Percentiles rank a stretch among this genome's conserved stretches.
These are phyloP conservation scores for Parasteatoda tepidariorum DNA, from an alignment of 1,140 invertebrate species.

Conservation along the genomic window DNA sequence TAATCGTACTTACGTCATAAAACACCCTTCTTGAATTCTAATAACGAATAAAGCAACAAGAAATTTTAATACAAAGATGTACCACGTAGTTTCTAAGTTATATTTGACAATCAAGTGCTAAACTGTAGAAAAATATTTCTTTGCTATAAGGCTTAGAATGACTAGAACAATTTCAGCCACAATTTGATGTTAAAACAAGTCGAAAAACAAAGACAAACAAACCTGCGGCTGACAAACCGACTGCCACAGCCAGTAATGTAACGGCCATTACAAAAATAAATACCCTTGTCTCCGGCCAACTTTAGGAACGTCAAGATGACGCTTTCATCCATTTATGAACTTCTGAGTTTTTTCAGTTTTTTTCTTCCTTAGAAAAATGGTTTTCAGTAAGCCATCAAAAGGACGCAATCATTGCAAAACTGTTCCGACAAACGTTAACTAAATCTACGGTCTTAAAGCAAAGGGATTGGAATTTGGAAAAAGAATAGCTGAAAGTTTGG, in stretches of 20 bases:
- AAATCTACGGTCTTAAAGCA: constrained; percentile 10
- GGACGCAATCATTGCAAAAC: constrained; percentile 16
- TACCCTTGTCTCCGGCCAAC: neutral
- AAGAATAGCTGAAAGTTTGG: too few relatives aligned
- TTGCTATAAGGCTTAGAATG: neutral
- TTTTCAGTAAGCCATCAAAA: constrained; percentile 10
- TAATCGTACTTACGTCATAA: too few relatives aligned
- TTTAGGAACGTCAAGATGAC: neutral
- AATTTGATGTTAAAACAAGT: neutral
- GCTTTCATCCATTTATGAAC: constrained; percentile 14
- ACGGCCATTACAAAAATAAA: neutral
- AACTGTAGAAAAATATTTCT: too few relatives aligned
- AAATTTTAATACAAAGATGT: too few relatives aligned
- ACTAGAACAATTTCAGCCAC: neutral
- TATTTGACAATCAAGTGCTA: too few relatives aligned
- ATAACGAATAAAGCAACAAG: too few relatives aligned
- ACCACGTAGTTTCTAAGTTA: too few relatives aligned
- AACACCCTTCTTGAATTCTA: too few relatives aligned
- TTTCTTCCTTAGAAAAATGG: neutral
- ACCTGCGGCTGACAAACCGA: neutral
- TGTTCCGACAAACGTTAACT: constrained; percentile 20
- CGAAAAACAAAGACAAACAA: neutral
- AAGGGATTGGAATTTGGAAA: neutral
- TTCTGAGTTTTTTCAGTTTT: neutral
- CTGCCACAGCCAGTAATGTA: neutral